Percentiles rank a stretch among this genome's conserved stretches.
Conservation (phyloP, 1,140 invertebrate genomes). For the Rhopalosiphum maidis region DNA sequence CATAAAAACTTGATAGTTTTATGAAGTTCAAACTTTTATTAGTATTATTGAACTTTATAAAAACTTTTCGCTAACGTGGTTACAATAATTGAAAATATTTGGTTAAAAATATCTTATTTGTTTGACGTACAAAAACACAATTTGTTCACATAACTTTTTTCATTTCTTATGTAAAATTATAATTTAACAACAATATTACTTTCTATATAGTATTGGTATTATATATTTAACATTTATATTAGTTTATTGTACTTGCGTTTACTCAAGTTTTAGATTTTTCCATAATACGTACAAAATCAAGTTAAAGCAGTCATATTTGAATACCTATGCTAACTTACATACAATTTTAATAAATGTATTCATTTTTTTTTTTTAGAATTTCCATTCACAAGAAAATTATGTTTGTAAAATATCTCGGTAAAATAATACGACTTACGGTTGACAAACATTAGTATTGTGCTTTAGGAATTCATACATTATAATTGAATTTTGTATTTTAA, state of each 20-base stretch:
- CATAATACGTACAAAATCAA: neutral
- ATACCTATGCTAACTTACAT: neutral
- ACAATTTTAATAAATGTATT: neutral
- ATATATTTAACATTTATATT: neutral
- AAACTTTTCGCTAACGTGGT: neutral
- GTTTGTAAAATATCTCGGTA: neutral
- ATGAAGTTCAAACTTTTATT: conserved; percentile 3
- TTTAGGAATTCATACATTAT: neutral
- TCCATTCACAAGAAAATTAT: neutral
- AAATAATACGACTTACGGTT: neutral
- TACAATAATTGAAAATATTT: conserved; percentile 10
- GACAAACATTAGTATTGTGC: neutral
- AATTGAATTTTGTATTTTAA: neutral
- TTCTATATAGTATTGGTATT: neutral
- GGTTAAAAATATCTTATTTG: neutral
- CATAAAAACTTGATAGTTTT: neutral
- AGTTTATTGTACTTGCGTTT: neutral
- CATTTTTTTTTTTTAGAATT: neutral
- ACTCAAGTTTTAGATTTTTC: neutral
- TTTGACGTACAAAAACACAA: neutral
- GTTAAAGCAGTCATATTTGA: neutral
- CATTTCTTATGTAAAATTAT: neutral
- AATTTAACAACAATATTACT: neutral
- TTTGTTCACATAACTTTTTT: neutral
- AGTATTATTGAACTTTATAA: conserved; percentile 17